phyloP scores from a whole-genome alignment of 2,797 vertebrate species.

The Epinephelus coioides region DNA sequence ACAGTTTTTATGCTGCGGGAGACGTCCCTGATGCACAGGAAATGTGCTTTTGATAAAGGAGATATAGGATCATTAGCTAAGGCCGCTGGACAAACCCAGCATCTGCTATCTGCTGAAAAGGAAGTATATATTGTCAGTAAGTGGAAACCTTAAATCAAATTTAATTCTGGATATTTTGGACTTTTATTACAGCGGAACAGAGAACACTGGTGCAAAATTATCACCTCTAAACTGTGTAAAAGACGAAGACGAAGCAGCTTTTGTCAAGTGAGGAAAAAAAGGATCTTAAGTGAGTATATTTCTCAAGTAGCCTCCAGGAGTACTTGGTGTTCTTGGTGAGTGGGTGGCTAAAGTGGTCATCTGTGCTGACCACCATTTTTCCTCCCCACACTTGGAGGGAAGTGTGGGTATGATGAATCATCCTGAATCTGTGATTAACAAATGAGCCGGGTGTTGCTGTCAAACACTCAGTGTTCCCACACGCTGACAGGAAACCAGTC shows the following conservation, averaged over 20 bases:
- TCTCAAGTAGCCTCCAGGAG: neutral
- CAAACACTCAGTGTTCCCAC: constrained; percentile 62
- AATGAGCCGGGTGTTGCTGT: constrained; percentile 60
- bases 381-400: constrained; percentile 58
- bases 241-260: neutral
- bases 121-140: neutral
- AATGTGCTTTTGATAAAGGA: constrained; percentile 44
- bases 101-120: neutral
- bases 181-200: neutral
- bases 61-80: constrained; percentile 20
- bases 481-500: constrained; percentile 42
- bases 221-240: neutral
- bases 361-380: constrained; percentile 48
- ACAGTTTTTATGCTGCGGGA: constrained; percentile 33
- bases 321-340: constrained; percentile 31
- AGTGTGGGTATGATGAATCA: constrained; percentile 73
- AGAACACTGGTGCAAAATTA: neutral
- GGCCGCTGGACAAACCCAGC: neutral
- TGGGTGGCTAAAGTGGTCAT: constrained; percentile 61
- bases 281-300: neutral
- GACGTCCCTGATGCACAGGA: constrained; percentile 40
- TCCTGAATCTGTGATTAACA: constrained; percentile 66
- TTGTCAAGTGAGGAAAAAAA: neutral
- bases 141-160: neutral
- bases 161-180: neutral